Evolutionary conservation across 2,888 invertebrate genomes (phyloP), one percentile per base, ranked within the genome.

Genomic region (Orthonychiurus folsomi): DNA sequence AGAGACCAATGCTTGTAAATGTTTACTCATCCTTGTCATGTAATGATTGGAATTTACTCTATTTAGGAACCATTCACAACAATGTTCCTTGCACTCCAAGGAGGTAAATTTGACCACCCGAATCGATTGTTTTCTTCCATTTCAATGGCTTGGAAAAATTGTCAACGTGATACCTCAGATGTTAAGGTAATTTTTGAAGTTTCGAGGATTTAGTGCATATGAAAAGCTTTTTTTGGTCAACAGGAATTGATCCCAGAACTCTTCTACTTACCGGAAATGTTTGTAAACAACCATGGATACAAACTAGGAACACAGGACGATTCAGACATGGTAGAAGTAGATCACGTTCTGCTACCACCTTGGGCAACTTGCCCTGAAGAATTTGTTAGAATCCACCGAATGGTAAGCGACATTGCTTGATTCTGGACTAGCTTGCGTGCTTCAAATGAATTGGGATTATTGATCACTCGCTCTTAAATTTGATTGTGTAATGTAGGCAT

Each of bases 201-300:
- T 15, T 48, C 48, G 15, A 48, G 48, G n/a, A 48, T 15, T 48
- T n/a, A n/a, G 12, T 12, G 15, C 53, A 15, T 9, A 15, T 53
- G 9, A 48, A 48, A 9, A 24, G 61, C n/a, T 5, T 56, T 15
- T 25, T 56, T 57, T 57, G 25, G 5, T 37, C 73, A 73, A 18
- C 78, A 90, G 87, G 99, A 99, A 78, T 81, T 99, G 72, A 94
- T 99, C 74, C 99, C 99, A 0, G 99, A 99, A 79, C 88, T 99
- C 78, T 99, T 94, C 81, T 99, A 95, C 81, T 82, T 99, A 68
- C 97, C 99, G 15, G 99, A 99, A 81, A 96, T 99, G 94, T 87
- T 99, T 75, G 86, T 91, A 65, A 99, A 99, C 77, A 81, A 82
- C 59, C 89, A 88, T 78, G 80, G 82, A 50, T 96, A 91, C 80